Conservation (phyloP, 2,888 invertebrate genomes). For the Thyatira batis region DNA sequence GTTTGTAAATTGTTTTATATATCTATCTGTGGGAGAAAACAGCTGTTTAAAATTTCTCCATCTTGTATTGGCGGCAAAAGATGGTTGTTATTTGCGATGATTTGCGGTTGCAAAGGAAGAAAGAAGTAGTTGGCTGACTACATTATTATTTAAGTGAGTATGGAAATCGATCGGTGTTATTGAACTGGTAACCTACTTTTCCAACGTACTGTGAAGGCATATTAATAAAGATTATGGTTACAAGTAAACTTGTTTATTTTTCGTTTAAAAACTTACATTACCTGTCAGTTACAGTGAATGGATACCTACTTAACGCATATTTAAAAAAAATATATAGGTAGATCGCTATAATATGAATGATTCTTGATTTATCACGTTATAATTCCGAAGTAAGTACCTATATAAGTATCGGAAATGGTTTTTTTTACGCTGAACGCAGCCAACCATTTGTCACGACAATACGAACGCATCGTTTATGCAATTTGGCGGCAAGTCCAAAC, state of each 20-base stretch:
- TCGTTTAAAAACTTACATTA: no score
- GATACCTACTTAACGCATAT: no score
- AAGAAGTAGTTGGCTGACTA: not conserved
- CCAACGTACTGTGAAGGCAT: not conserved
- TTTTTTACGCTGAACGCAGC: conserved; percentile 9
- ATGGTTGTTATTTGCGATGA: conserved; percentile 2
- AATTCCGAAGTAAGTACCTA: not conserved
- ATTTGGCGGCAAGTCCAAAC: conserved; percentile 4
- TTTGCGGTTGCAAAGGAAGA: conserved; percentile 1
- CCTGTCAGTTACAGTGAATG: no score
- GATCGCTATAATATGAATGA: not conserved
- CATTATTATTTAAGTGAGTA: not conserved
- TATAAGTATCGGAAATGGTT: conserved; percentile 2
- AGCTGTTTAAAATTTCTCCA: conserved; percentile 8
- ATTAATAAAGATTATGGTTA: not conserved
- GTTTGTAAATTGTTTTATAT: conserved; percentile 4
- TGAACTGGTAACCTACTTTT: conserved; percentile 3
- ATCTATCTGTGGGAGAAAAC: conserved; percentile 3
- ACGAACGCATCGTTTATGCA: conserved; percentile 8
- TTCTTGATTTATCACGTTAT: not conserved
- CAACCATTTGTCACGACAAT: conserved; percentile 6
- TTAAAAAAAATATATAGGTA: no score
- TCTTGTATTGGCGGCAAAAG: conserved; percentile 3
- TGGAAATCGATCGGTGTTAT: not conserved
- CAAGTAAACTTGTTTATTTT: not conserved